Base-by-base conservation (phyloP, 2,113 vertebrate species). In the Syrmaticus mikado region DNA sequence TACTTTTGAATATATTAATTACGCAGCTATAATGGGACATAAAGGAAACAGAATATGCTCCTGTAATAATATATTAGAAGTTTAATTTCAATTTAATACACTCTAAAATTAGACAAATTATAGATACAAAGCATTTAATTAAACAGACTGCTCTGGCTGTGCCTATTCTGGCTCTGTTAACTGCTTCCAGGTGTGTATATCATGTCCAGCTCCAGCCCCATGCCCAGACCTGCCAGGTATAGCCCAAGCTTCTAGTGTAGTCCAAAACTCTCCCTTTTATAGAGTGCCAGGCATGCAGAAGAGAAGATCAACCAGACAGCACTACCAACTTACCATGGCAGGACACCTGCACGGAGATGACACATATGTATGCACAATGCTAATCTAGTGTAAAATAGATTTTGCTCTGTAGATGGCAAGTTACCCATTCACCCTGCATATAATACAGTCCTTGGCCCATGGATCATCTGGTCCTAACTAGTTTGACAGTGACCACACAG, bases 11-110 rank as follows among this genome's bases (percentile, higher is more conserved):
- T 89, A 46, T 85, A 93, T 92, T 94, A 88, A 95, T 94, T 83
- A 85, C 28, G 89, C 34, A 93, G 36, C 34, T 90, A 83, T 94
- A 91, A 94, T 74, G 14, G 77, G 68, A 93, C 79, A 88, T 78
- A 92, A 94, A 90, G 43, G 82, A 95, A 96, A 84, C 30, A 84
- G 48, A 94, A 38, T 94, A 95, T 72, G 48, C 70, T 94, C 46
- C 82, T 75, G 36, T 83, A 89, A 90, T 92, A 81, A 90, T 82
- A 72, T 55, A 89, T 82, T 85, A 28, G 52, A 92, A 89, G 75
- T 70, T 89, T 90, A 95, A 96, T 93, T 95, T 93, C 55, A 66
- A 80, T 89, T 87, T 93, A 95, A 95, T 95, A 85, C 74, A 41
- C 78, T 89, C 43, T 92, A 87, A 93, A 92, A 89, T 82, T 71